A percentile compares a stretch with the other conserved stretches of the same genome.
Conservation (phyloP, 2,888 invertebrate species). For the Agrochola macilenta region DNA sequence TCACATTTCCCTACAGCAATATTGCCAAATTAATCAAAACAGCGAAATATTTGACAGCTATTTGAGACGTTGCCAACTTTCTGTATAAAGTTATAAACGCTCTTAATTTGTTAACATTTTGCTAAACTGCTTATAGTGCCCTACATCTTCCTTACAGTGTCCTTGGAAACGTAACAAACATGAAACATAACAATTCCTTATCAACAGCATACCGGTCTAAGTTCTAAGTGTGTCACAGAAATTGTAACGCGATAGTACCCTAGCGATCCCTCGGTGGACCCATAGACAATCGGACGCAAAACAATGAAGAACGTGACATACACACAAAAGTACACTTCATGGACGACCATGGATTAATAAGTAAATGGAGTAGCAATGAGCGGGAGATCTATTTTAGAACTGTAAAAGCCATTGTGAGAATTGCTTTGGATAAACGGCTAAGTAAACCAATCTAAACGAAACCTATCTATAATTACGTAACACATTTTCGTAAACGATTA, state of each 20-base stretch:
- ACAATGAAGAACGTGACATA: constrained; percentile 68
- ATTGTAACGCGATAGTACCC: constrained; percentile 62
- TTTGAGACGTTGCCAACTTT: no score
- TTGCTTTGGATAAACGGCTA: not conserved
- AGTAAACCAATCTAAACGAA: no score
- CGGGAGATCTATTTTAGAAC: not conserved
- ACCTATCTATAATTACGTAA: no score
- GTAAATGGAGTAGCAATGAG: constrained; percentile 9
- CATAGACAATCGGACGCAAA: constrained; percentile 62
- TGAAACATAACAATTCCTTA: constrained; percentile 43
- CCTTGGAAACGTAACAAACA: constrained; percentile 5
- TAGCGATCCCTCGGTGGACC: constrained; percentile 37
- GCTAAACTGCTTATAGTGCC: not conserved
- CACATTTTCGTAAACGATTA: no score
- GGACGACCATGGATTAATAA: constrained; percentile 23
- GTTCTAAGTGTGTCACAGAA: constrained; percentile 58
- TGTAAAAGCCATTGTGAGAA: not conserved
- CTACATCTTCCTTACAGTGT: not conserved
- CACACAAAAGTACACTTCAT: constrained; percentile 64
- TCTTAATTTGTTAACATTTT: not conserved
- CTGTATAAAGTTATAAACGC: no score
- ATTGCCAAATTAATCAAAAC: no score
- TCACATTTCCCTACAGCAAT: no score
- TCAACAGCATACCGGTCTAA: constrained; percentile 28
- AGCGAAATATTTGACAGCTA: no score